Evolutionary conservation across 1,140 invertebrate species (phyloP), one percentile per base, ranked within the genome.

Genomic region (Acyrthosiphon pisum): DNA sequence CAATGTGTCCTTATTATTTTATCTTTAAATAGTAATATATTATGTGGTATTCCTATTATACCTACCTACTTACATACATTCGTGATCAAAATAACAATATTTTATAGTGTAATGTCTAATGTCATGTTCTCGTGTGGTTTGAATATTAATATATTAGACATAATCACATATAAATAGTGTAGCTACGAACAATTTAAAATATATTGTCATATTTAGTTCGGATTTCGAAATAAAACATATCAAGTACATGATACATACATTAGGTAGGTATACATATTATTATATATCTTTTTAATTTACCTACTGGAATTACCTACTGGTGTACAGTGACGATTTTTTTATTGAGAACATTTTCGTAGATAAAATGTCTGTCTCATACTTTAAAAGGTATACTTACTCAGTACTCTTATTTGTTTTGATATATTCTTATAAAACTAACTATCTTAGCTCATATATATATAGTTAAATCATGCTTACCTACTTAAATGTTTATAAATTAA

Each of bases 21-120:
- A 48, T 88, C 86, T 48, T 88, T 35, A 20, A 50, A 88, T 88
- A 50, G n/a, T 88, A 50, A 88, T 48, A 50, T 26, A 86, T 46
- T 86, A 23, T 30, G 26, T 41, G 46, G 41, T 86, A 86, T 86
- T 6, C 2, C 41, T 87, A 86, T 7, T 48, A 41, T 87, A 87
- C 30, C 30, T 30, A 87, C 60, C 30, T 30, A 11, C 26, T 9
- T 20, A 48, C 46, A 50, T n/a, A n/a, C 46, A 48, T 48, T 88
- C 83, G 83, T 84, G 83, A 84, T 86, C 23, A 26, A 14, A 86
- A 86, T 46, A 46, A 86, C 11, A 46, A 30, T 86, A 86, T 86
- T 86, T 46, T 86, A 30, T 46, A 30, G 23, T 18, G 30, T 14
- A n/a, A n/a, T n/a, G n/a, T n/a, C n/a, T 88, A 46, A 86, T 86